phyloP scores from a whole-genome alignment of 2,113 vertebrate species.

The Ploceus nigricollis region DNA sequence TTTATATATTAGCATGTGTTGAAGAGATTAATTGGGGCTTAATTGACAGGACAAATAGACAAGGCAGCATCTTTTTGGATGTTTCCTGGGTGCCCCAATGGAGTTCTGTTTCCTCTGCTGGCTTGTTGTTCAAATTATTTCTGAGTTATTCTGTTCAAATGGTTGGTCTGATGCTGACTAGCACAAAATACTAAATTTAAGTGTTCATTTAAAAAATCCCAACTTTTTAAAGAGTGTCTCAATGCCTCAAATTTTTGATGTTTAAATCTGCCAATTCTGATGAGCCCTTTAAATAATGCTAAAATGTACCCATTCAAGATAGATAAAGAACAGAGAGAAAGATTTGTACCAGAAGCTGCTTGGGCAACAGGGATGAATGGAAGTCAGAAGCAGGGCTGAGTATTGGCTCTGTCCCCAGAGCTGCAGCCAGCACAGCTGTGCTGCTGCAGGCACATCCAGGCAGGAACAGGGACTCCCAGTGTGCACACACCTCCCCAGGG shows the following conservation, averaged over 20 bases:
- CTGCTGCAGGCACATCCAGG: neutral
- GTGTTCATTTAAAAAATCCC: rapidly evolving
- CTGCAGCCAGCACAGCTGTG: constrained; percentile 9
- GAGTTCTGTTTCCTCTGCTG: neutral
- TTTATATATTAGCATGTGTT: neutral
- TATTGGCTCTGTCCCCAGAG: neutral
- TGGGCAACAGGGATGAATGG: neutral
- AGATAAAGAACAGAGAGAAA: neutral
- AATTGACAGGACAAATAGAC: neutral
- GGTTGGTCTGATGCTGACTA: neutral
- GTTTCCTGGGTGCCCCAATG: neutral
- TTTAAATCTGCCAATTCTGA: neutral
- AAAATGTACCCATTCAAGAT: neutral
- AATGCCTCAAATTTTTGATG: neutral
- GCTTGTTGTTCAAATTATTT: neutral
- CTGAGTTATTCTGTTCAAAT: neutral
- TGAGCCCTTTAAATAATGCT: neutral
- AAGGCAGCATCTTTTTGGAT: neutral
- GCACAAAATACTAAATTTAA: neutral
- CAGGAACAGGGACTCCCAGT: neutral
- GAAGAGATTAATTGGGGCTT: neutral
- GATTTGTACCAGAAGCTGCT: neutral
- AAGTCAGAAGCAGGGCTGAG: neutral
- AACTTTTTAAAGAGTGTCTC: neutral
- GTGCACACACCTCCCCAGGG: neutral